Evolutionary conservation across 2,888 invertebrate genomes (phyloP).

Genomic region (Conus canariensis): DNA sequence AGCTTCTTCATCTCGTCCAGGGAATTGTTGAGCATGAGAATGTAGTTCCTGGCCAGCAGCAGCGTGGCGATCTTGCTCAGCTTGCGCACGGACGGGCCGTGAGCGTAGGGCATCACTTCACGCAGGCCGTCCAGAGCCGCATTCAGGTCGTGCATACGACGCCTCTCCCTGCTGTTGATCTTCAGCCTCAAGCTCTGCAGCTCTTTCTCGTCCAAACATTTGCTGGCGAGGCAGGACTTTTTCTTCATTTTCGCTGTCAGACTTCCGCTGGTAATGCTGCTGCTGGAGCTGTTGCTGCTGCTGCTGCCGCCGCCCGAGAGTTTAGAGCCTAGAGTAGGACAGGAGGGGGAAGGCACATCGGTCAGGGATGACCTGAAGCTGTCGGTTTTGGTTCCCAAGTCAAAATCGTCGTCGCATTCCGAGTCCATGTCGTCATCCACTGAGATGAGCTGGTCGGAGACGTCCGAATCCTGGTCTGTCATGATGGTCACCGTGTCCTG

Average conservation of each 20-base stretch:
- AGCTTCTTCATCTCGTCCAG: constrained; percentile 78
- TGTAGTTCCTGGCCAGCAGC: constrained; percentile 77
- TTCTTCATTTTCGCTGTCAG: constrained; percentile 40
- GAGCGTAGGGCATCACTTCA: constrained; percentile 79
- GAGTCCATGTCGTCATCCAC: constrained; percentile 51
- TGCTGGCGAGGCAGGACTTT: constrained; percentile 46
- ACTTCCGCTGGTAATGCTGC: not conserved
- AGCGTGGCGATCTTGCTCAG: constrained; percentile 78
- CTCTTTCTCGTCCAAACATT: constrained; percentile 66
- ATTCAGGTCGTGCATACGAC: constrained; percentile 81
- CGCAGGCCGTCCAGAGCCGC: constrained; percentile 78
- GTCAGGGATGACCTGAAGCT: constrained; percentile 39
- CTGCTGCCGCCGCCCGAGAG: not conserved
- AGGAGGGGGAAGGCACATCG: not conserved
- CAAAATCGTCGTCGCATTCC: constrained; percentile 40
- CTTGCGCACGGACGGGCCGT: constrained; percentile 77
- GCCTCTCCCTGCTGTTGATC: constrained; percentile 80
- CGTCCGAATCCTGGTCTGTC: constrained; percentile 38
- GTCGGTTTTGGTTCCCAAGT: constrained; percentile 29
- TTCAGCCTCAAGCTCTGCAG: constrained; percentile 76
- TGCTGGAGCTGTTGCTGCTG: not conserved
- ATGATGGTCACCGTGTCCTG: not conserved
- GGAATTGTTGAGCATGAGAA: constrained; percentile 76
- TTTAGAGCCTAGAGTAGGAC: not conserved
- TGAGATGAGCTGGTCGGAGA: constrained; percentile 48